A percentile compares a stretch with the other conserved stretches of the same genome.
Conservation (phyloP, 2,888 invertebrate genomes). For the Ochropacha duplaris region DNA sequence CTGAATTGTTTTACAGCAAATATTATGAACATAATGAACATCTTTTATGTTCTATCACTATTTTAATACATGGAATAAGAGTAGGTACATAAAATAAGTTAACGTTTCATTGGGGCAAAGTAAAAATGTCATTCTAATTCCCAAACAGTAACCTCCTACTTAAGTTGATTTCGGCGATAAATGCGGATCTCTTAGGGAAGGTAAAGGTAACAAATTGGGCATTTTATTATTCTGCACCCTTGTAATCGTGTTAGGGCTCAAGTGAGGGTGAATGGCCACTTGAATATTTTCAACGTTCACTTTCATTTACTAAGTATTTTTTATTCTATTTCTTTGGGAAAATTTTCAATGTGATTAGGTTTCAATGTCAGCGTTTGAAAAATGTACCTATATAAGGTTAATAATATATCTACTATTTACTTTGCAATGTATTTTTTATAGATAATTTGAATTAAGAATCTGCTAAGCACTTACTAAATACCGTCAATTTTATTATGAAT, state of each 20-base stretch:
- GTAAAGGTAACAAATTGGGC: conserved; percentile 68
- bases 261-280: conserved; percentile 38
- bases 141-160: conserved; percentile 27
- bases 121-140: conserved; percentile 26
- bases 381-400: not conserved
- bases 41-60: too few species aligned
- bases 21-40: too few species aligned
- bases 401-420: not conserved
- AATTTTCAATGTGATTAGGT: not conserved
- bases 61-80: not conserved
- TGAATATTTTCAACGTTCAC: conserved; percentile 28
- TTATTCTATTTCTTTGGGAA: not conserved
- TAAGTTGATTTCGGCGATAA: conserved; percentile 55
- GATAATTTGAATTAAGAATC: too few species aligned
- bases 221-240: conserved; percentile 70
- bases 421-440: too few species aligned
- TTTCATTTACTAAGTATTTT: conserved; percentile 13
- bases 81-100: not conserved
- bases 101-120: not conserved
- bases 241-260: conserved; percentile 60
- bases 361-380: not conserved
- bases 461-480: too few species aligned
- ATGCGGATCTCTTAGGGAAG: conserved; percentile 50
- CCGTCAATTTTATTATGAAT: too few species aligned
- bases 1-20: too few species aligned